Percentiles rank a stretch among this genome's conserved stretches.
phyloP scores from a whole-genome alignment of 2,797 vertebrate genomes.

The Oryzias sinensis region DNA sequence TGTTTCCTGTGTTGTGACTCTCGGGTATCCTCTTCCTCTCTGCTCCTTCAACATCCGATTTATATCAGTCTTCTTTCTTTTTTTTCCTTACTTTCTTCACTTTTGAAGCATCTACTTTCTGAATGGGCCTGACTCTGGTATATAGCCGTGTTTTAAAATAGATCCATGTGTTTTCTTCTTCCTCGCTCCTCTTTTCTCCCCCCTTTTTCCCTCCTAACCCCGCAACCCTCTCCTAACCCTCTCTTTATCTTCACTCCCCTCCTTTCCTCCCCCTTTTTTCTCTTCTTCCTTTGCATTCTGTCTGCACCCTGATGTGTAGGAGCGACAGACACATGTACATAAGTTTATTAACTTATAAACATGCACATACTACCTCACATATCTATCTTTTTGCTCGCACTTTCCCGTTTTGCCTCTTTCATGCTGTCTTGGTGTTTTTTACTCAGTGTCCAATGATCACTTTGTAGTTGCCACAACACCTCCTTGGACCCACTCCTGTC shows the following conservation, averaged over 20 bases:
- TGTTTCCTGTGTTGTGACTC: constrained; percentile 65
- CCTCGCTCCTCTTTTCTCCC: constrained; percentile 65
- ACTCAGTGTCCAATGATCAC: constrained; percentile 73
- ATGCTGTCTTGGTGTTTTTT: constrained; percentile 76
- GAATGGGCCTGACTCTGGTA: constrained; percentile 74
- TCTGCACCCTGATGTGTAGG: constrained; percentile 77
- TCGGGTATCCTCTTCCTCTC: constrained; percentile 47
- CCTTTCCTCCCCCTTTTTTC: constrained; percentile 49
- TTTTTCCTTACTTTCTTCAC: constrained; percentile 28
- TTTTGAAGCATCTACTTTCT: constrained; percentile 64
- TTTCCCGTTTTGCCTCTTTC: constrained; percentile 69
- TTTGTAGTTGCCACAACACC: constrained; percentile 71
- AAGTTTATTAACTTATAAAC: constrained; percentile 79
- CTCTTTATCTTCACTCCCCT: constrained; percentile 63
- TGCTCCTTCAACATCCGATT: constrained; percentile 54
- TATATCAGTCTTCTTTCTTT: constrained; percentile 23
- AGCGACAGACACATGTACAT: constrained; percentile 80
- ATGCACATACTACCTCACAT: constrained; percentile 78
- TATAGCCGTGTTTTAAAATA: constrained; percentile 77
- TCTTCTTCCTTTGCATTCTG: constrained; percentile 72
- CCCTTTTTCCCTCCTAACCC: constrained; percentile 55
- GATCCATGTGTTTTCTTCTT: constrained; percentile 78
- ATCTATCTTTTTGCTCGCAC: constrained; percentile 72
- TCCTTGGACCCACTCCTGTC: constrained; percentile 66
- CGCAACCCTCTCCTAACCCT: constrained; percentile 62